Evolutionary conservation across 2,888 invertebrate genomes (phyloP).

Genomic region (Mantis religiosa): DNA sequence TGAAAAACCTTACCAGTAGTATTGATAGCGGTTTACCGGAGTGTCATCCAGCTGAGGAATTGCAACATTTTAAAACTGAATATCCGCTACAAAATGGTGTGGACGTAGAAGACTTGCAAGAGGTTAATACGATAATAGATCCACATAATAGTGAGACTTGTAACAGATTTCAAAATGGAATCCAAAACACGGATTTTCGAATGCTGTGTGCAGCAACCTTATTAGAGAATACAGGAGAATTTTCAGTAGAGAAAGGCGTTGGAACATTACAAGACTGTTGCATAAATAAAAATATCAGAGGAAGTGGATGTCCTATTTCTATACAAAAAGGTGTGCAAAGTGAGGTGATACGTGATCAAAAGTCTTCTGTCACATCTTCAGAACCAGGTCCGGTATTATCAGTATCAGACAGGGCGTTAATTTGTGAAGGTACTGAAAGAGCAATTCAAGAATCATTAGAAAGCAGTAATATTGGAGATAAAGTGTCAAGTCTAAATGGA

Average conservation of each 20-base stretch:
- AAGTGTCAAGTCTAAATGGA: not conserved
- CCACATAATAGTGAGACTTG: not conserved
- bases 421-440: not conserved
- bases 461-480: not conserved
- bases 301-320: not conserved
- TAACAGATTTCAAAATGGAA: not conserved
- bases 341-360: not conserved
- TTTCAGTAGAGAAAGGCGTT: not conserved
- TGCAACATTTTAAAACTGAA: not conserved
- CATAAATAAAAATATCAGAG: not conserved
- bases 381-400: not conserved
- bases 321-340: not conserved
- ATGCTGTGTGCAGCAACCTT: not conserved
- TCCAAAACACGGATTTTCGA: not conserved
- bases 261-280: not conserved
- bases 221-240: not conserved
- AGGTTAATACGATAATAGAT: not conserved
- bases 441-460: not conserved
- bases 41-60: not conserved
- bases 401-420: not conserved
- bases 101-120: not conserved
- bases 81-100: not conserved
- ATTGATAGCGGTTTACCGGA: not conserved
- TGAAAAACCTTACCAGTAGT: not conserved
- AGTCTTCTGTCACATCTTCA: not conserved